These are phyloP conservation scores for Danaus plexippus DNA, from an alignment of 1,140 invertebrate genomes.

Conservation along the genomic window DNA sequence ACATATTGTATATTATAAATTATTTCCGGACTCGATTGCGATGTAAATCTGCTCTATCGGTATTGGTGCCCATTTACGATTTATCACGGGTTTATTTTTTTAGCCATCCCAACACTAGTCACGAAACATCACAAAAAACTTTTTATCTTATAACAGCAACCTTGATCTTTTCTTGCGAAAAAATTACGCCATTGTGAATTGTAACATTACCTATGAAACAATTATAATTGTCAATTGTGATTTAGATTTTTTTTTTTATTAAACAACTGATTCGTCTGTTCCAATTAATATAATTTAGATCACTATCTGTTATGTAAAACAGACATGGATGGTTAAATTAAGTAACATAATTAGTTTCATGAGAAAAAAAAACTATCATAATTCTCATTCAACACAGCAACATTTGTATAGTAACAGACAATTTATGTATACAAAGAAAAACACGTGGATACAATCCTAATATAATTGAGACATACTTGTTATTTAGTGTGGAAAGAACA, in stretches of 20 bases:
- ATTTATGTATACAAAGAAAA: no score
- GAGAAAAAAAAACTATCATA: no score
- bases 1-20: constrained; percentile 17
- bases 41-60: constrained; percentile 21
- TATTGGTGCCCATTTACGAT: constrained; percentile 58
- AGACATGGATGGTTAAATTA: no score
- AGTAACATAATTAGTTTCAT: no score
- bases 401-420: no score
- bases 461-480: no score
- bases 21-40: constrained; percentile 19
- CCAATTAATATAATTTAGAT: no score
- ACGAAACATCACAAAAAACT: constrained; percentile 60
- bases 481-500: no score
- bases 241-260: constrained; percentile 10
- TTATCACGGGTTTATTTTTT: constrained; percentile 62
- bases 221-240: constrained; percentile 21
- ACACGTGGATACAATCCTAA: no score
- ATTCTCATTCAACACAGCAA: no score
- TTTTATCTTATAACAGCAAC: constrained; percentile 48
- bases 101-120: constrained; percentile 48
- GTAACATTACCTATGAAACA: constrained; percentile 24
- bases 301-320: no score
- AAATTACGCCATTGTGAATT: constrained; percentile 49
- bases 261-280: no score
- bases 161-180: constrained; percentile 62